Conservation (phyloP, 2,888 invertebrate species). For the Blastobasis lacticolella region DNA sequence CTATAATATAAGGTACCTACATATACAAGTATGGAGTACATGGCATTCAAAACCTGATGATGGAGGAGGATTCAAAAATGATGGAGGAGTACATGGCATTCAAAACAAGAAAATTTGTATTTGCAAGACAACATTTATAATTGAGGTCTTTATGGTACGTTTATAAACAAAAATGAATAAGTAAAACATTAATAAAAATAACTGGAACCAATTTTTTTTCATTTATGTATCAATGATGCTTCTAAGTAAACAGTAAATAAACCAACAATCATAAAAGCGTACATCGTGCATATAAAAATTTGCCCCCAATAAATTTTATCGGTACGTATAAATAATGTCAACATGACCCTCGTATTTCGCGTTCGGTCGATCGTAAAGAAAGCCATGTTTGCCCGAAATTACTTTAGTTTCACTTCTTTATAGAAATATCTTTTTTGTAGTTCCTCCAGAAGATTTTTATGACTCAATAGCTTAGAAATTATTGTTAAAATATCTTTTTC, state of each 20-base stretch:
- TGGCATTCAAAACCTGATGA: too few relatives aligned
- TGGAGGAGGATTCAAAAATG: too few relatives aligned
- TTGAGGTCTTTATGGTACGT: too few relatives aligned
- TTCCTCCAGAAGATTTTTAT: conserved; percentile 14
- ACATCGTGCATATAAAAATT: conserved; percentile 22
- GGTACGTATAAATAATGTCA: conserved; percentile 33
- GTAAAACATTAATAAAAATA: too few relatives aligned
- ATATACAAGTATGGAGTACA: too few relatives aligned
- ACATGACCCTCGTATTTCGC: conserved; percentile 35
- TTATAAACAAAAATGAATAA: too few relatives aligned
- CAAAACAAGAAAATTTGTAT: too few relatives aligned
- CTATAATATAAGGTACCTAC: too few relatives aligned
- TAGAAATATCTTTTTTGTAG: conserved; percentile 16
- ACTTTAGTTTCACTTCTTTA: conserved; percentile 26
- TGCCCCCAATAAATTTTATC: conserved; percentile 32
- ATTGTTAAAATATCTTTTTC: background rate
- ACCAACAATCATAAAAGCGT: conserved; percentile 12
- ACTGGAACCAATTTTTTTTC: too few relatives aligned
- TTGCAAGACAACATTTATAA: too few relatives aligned
- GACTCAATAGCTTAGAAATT: conserved; percentile 12
- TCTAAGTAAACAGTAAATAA: conserved; percentile 3
- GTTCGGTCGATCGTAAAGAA: conserved; percentile 34
- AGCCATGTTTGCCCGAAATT: conserved; percentile 27
- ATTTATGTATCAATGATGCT: too few relatives aligned
- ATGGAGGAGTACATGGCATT: too few relatives aligned